Percentiles rank a stretch among this genome's conserved stretches.
Evolutionary conservation across 2,797 vertebrate species (phyloP).

Genomic region (Enteromius trimaculatus): DNA sequence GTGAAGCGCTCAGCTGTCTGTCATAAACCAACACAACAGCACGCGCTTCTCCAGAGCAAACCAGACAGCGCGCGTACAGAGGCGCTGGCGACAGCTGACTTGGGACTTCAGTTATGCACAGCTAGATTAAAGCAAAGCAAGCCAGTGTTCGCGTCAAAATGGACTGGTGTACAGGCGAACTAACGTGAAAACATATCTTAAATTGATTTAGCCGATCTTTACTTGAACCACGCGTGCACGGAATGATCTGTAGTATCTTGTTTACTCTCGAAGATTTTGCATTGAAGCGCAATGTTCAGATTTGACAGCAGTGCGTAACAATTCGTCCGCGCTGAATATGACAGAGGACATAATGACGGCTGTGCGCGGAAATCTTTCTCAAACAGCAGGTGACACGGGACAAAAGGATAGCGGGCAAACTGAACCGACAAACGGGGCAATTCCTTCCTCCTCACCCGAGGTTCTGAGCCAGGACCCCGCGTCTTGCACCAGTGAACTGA

Average conservation of each 20-base stretch:
- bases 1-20: background rate
- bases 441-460: slow-evolving; percentile 53
- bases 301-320: slow-evolving; percentile 14
- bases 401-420: slow-evolving; percentile 71
- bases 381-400: slow-evolving; percentile 55
- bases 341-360: slow-evolving; percentile 72
- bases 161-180: slow-evolving; percentile 68
- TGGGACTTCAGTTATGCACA: background rate
- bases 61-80: background rate
- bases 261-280: slow-evolving; percentile 18
- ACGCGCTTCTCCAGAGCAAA: slow-evolving; percentile 1
- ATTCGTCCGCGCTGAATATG: slow-evolving; percentile 57
- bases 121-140: background rate
- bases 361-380: slow-evolving; percentile 66
- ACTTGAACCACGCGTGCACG: background rate
- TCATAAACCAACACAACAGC: slow-evolving; percentile 25
- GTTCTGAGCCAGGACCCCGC: slow-evolving; percentile 62
- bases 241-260: slow-evolving; percentile 1
- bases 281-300: background rate
- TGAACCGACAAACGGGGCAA: slow-evolving; percentile 49
- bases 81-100: background rate
- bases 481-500: slow-evolving; percentile 73
- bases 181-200: slow-evolving; percentile 61
- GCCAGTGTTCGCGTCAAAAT: slow-evolving; percentile 59
- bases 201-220: background rate